A percentile compares a stretch with the other conserved stretches of the same genome.
Evolutionary conservation across 2,797 vertebrate genomes (phyloP).

Genomic region (Tokudaia muenninki): DNA sequence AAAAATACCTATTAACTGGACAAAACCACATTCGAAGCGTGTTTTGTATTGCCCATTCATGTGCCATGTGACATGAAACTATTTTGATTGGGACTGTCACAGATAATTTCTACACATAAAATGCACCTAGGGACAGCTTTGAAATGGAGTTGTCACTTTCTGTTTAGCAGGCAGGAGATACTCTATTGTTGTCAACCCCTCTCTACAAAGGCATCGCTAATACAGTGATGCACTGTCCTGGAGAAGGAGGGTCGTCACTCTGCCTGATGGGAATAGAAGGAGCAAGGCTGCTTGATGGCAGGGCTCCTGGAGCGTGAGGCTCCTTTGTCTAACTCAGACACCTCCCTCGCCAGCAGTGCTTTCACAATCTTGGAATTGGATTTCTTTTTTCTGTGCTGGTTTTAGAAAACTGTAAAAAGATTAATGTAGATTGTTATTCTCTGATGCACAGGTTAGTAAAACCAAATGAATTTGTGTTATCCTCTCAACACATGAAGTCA

Average conservation of each 20-base stretch:
- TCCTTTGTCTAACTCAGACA: constrained; percentile 69
- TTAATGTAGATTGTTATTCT: constrained; percentile 64
- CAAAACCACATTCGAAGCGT: constrained; percentile 86
- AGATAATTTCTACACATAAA: constrained; percentile 90
- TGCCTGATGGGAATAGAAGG: constrained; percentile 75
- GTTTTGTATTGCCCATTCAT: constrained; percentile 86
- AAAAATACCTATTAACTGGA: constrained; percentile 85
- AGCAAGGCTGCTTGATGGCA: background rate
- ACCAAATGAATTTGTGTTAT: background rate
- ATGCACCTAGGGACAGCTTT: constrained; percentile 89
- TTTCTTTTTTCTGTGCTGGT: constrained; percentile 64
- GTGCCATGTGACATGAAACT: constrained; percentile 87
- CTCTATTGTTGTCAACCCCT: constrained; percentile 96
- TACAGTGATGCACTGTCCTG: constrained; percentile 74
- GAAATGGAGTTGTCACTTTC: constrained; percentile 95
- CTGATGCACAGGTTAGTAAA: background rate
- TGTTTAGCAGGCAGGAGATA: constrained; percentile 92
- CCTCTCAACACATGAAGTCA: constrained; percentile 18
- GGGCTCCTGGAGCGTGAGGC: constrained; percentile 10
- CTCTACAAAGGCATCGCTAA: constrained; percentile 92
- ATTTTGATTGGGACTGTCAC: constrained; percentile 90
- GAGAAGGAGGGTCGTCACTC: constrained; percentile 83
- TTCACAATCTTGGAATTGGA: constrained; percentile 65
- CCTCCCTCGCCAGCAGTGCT: constrained; percentile 41
- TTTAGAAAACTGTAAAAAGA: constrained; percentile 64